These are phyloP conservation scores for Sycobia sp. DNA, from an alignment of 1,140 invertebrate genomes.

Conservation along the genomic window DNA sequence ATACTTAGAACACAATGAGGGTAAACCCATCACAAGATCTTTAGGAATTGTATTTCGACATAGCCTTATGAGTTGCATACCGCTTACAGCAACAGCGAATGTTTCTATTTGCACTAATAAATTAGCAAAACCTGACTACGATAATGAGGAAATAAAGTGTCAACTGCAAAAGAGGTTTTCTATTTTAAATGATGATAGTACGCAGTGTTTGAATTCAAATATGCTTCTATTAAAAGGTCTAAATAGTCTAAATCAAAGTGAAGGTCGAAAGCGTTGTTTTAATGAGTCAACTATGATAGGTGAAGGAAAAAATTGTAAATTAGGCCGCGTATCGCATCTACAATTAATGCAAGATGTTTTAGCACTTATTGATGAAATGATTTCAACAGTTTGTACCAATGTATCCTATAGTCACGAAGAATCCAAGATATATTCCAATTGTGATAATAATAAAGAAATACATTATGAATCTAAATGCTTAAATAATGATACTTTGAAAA, in stretches of 20 bases:
- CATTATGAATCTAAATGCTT: too few species aligned
- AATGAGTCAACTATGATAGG: neutral
- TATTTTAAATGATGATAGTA: too few species aligned
- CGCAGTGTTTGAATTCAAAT: too few species aligned
- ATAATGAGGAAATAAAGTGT: too few species aligned
- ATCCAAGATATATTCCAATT: too few species aligned
- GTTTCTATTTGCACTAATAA: constrained; percentile 45
- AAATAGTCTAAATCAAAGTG: too few species aligned
- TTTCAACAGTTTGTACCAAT: constrained; percentile 54
- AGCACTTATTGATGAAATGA: constrained; percentile 55
- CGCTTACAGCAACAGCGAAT: constrained; percentile 57
- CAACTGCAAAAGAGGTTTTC: too few species aligned
- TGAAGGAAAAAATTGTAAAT: constrained; percentile 50
- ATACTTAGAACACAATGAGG: constrained; percentile 74
- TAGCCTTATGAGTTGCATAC: constrained; percentile 54
- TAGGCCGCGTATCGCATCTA: constrained; percentile 51
- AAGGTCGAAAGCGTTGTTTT: neutral
- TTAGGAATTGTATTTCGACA: constrained; percentile 50
- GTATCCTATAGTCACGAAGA: constrained; percentile 25
- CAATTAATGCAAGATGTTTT: constrained; percentile 59
- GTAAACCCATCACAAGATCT: constrained; percentile 58
- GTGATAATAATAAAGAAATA: too few species aligned
- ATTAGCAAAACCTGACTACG: neutral
- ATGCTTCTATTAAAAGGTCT: too few species aligned
- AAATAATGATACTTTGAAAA: too few species aligned